Conservation (phyloP, 2,113 vertebrate species). For the Xiphophorus couchianus region DNA sequence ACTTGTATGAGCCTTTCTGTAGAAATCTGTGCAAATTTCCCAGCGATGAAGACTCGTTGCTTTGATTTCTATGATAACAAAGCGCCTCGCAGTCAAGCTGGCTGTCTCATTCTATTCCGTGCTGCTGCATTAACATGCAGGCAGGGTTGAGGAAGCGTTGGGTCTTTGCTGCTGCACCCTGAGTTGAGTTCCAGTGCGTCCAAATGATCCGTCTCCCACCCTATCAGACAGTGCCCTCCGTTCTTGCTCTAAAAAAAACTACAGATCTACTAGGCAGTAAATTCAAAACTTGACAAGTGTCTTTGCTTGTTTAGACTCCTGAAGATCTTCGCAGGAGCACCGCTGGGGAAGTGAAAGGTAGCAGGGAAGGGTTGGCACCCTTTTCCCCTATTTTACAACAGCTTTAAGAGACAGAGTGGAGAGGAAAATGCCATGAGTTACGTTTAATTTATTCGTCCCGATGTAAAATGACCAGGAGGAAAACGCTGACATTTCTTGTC, state of each 20-base stretch:
- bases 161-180: constrained; percentile 39
- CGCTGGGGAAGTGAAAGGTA: too few species aligned
- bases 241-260: constrained; percentile 28
- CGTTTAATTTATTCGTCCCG: not conserved
- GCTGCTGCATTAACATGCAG: constrained; percentile 45
- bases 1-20: constrained; percentile 53
- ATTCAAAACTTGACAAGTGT: constrained; percentile 25
- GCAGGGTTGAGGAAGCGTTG: constrained; percentile 17
- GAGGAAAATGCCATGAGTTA: not conserved
- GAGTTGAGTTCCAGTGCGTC: constrained; percentile 22
- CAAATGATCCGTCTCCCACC: constrained; percentile 26
- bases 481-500: not conserved
- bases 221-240: constrained; percentile 29
- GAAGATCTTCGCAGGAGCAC: too few species aligned
- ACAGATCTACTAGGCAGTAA: constrained; percentile 39
- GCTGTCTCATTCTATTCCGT: constrained; percentile 17
- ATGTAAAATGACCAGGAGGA: not conserved
- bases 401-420: not conserved
- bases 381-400: not conserved
- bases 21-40: constrained; percentile 21
- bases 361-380: too few species aligned
- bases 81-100: constrained; percentile 18
- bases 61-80: not conserved
- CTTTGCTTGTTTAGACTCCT: too few species aligned
- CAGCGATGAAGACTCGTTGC: not conserved